Percentiles rank a stretch among this genome's conserved stretches.
Evolutionary conservation across 2,888 invertebrate genomes (phyloP).

Genomic region (Cryptophagus acutangulus): DNA sequence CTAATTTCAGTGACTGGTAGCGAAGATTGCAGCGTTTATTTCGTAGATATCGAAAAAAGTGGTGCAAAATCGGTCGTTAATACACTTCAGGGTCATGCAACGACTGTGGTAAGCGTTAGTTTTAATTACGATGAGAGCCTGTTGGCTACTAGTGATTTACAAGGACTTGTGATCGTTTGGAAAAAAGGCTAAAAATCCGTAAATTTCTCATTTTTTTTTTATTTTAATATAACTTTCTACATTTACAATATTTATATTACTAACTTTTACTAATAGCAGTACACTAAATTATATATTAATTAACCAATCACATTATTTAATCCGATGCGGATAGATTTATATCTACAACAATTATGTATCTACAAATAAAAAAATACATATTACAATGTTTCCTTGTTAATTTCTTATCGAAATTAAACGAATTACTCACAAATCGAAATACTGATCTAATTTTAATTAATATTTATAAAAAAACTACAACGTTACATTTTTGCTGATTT

Average conservation of each 20-base stretch:
- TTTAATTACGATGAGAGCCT: slow-evolving; percentile 87
- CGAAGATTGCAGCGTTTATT: slow-evolving; percentile 75
- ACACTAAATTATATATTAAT: slow-evolving; percentile 38
- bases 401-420: too few relatives aligned
- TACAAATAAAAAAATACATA: slow-evolving; percentile 32
- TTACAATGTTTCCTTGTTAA: too few relatives aligned
- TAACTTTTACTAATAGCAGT: slow-evolving; percentile 24
- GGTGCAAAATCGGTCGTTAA: slow-evolving; percentile 55
- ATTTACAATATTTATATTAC: slow-evolving; percentile 24
- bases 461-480: slow-evolving; percentile 14
- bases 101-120: slow-evolving; percentile 75
- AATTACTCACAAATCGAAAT: slow-evolving; percentile 12
- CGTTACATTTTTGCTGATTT: slow-evolving; percentile 17
- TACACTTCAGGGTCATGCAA: slow-evolving; percentile 68
- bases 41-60: slow-evolving; percentile 66
- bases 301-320: slow-evolving; percentile 37
- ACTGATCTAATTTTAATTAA: slow-evolving; percentile 14
- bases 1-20: slow-evolving; percentile 61
- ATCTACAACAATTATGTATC: slow-evolving; percentile 33
- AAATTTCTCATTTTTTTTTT: too few relatives aligned
- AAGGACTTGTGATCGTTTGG: slow-evolving; percentile 76
- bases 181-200: slow-evolving; percentile 36
- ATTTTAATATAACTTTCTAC: slow-evolving; percentile 15
- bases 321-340: slow-evolving; percentile 39
- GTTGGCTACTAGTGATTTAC: slow-evolving; percentile 76